phyloP scores from a whole-genome alignment of 2,113 vertebrate species.

The Glaucomys volans region DNA sequence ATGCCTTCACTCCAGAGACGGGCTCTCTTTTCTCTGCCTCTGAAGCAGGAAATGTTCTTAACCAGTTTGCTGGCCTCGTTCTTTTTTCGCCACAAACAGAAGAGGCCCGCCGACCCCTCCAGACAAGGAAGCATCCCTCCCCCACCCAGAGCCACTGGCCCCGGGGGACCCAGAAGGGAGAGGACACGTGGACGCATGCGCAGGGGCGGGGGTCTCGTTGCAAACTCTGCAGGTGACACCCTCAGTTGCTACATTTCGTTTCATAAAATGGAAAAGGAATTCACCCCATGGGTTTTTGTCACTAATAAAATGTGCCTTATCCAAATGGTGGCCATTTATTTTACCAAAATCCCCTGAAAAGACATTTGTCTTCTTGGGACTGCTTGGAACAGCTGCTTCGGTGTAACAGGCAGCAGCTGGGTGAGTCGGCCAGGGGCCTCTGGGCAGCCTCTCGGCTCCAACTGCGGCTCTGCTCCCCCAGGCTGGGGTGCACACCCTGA shows the following conservation, averaged over 20 bases:
- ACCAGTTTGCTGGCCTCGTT: slow-evolving; percentile 24
- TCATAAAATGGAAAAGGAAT: slow-evolving; percentile 40
- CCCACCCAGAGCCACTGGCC: neutral
- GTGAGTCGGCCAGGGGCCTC: neutral
- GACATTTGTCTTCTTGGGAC: slow-evolving; percentile 69
- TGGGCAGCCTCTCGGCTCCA: neutral
- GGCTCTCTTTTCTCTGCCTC: neutral
- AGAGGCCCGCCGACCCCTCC: neutral
- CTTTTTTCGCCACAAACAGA: slow-evolving; percentile 38
- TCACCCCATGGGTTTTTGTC: neutral
- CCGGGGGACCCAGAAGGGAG: neutral
- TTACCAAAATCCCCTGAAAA: slow-evolving; percentile 64
- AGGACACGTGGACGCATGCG: rapidly evolving
- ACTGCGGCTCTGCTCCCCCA: neutral
- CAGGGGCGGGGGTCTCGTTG: neutral
- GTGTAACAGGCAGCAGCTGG: neutral
- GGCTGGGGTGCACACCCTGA: neutral
- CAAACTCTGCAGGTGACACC: neutral
- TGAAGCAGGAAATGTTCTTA: neutral
- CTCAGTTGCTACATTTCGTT: neutral
- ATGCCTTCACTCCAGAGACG: slow-evolving; percentile 71
- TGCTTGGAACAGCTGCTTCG: slow-evolving; percentile 69
- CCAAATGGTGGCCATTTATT: slow-evolving; percentile 62
- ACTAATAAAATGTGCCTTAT: slow-evolving; percentile 59
- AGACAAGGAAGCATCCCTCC: neutral